Evolutionary conservation across 1,140 invertebrate genomes (phyloP).

Genomic region (Drosophila tristis): DNA sequence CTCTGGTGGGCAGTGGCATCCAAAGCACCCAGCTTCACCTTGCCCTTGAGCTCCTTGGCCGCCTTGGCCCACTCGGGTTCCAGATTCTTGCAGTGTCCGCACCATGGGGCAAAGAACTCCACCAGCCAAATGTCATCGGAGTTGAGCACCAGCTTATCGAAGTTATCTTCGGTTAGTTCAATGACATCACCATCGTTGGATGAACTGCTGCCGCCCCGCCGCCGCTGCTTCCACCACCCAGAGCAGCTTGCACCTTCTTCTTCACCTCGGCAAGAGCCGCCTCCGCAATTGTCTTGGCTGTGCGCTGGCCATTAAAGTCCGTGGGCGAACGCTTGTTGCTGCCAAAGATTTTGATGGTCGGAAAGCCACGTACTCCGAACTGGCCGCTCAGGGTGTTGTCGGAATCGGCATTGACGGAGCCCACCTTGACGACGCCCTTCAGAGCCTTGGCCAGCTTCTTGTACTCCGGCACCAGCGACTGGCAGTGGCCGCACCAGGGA

Average conservation of each 20-base stretch:
- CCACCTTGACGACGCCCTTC: slow-evolving; percentile 96
- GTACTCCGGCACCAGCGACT: slow-evolving; percentile 93
- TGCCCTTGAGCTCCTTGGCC: slow-evolving; percentile 96
- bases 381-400: slow-evolving; percentile 92
- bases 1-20: slow-evolving; percentile 96
- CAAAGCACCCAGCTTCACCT: slow-evolving; percentile 97
- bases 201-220: slow-evolving; percentile 44
- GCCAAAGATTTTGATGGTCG: slow-evolving; percentile 98
- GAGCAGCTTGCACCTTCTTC: slow-evolving; percentile 73
- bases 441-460: slow-evolving; percentile 94
- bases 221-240: slow-evolving; percentile 70
- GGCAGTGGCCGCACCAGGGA: slow-evolving; percentile 96
- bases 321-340: slow-evolving; percentile 93
- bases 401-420: slow-evolving; percentile 95
- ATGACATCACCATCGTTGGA: slow-evolving; percentile 90
- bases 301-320: slow-evolving; percentile 94
- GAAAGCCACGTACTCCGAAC: slow-evolving; percentile 96
- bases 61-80: slow-evolving; percentile 97
- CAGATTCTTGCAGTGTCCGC: slow-evolving; percentile 98
- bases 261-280: slow-evolving; percentile 87
- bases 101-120: slow-evolving; percentile 99
- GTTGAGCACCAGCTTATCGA: slow-evolving; percentile 94
- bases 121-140: slow-evolving; percentile 98
- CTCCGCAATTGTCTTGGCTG: slow-evolving; percentile 94
- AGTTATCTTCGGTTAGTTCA: slow-evolving; percentile 97